A percentile compares a stretch with the other conserved stretches of the same genome.
phyloP scores from a whole-genome alignment of 2,113 vertebrate species.

The Gymnobelideus leadbeateri region DNA sequence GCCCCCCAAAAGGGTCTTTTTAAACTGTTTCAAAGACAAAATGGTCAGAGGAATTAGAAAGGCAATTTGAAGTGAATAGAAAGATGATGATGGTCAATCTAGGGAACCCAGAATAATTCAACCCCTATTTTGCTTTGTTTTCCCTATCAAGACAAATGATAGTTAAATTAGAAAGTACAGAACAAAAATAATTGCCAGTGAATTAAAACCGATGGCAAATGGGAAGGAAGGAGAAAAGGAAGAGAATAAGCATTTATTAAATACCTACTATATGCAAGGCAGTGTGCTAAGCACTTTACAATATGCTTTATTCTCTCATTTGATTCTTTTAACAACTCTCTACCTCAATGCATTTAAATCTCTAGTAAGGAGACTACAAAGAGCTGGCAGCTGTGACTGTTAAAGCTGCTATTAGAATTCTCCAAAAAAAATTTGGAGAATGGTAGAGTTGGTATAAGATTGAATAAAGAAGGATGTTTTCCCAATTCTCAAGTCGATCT shows the following conservation, averaged over 20 bases:
- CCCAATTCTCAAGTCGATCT: not conserved
- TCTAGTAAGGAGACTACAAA: not conserved
- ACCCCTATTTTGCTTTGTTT: not conserved
- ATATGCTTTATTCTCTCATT: not conserved
- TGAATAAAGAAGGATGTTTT: not conserved
- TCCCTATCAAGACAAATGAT: not conserved
- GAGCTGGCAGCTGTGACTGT: not conserved
- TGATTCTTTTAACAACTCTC: not conserved
- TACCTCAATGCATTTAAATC: not conserved
- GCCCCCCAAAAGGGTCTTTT: not conserved
- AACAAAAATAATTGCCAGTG: not conserved
- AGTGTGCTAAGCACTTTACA: not conserved
- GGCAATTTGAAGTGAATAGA: not conserved
- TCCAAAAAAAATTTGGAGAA: not conserved
- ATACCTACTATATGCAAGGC: not conserved
- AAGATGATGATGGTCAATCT: not conserved
- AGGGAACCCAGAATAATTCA: not conserved
- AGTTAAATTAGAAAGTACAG: not conserved
- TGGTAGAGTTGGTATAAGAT: not conserved
- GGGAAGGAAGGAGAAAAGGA: not conserved
- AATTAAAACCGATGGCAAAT: not conserved
- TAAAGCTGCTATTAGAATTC: not conserved
- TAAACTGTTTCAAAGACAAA: not conserved
- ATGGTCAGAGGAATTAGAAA: not conserved
- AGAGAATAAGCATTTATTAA: not conserved